Base-by-base conservation (phyloP, 2,888 invertebrate genomes). In the Diachrysia chrysitis region DNA sequence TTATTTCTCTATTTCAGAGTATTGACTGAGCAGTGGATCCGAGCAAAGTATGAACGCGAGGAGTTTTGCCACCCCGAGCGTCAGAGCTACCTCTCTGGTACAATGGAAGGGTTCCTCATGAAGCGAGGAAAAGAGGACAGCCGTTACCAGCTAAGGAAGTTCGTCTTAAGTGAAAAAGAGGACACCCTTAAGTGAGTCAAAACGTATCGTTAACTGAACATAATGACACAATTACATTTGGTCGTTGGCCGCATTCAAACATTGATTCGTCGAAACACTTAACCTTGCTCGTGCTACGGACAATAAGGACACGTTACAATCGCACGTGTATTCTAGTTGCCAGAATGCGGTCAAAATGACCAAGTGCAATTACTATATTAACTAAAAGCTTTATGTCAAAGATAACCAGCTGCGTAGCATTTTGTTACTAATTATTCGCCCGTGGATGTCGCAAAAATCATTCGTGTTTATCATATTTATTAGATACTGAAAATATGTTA, bases 61-160 rank as follows among this genome's bases (percentile, higher is more conserved):
- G 98, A 99, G 87, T 99, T 99, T 90, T 97, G 97, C 79, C 97
- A 97, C 82, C 97, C 97, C 0, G 98, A 98, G 83, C 96, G 97
- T 35, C 98, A 98, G 88, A 96, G 96, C 75, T 98, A 98, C 87
- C 96, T 97, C 58, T 97, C 97, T 19, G 98, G 98, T 7, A 96
- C 96, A 58, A 98, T 98, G 97, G 98, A 98, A 90, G 98, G 98
- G 0, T 97, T 97, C 89, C 95, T 98, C 73, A 98, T 97, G 97
- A 99, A 99, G 92, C 96, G 98, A 68, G 98, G 98, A 2, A 98
- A 98, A 91, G 98, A 98, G 89, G 98, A 98, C 90, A 97, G 97
- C 79, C 96, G 97, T 67, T 98, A 97, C 92, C 97, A 98, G 84
- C 97, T 97, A 32, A 96, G 98, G 80, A 98, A 97, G 90, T 99